Base-by-base conservation (phyloP, 1,140 invertebrate species). In the Leptonema lineaticorne region DNA sequence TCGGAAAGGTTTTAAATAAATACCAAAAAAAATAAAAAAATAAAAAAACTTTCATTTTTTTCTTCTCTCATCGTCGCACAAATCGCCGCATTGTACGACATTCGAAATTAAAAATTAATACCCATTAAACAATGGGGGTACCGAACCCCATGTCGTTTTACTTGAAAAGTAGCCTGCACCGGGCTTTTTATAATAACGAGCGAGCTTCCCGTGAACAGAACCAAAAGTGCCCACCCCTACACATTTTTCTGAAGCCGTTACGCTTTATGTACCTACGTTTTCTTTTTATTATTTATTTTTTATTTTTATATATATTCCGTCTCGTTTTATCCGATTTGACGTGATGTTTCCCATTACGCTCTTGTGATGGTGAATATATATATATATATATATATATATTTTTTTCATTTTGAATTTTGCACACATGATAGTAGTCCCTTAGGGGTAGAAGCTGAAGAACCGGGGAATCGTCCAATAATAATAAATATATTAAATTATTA, bases 51-150 rank as follows among this genome's bases (percentile, higher is more conserved):
- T n/a, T n/a, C n/a, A n/a, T n/a, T n/a, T n/a, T n/a, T n/a, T n/a
- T n/a, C n/a, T n/a, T n/a, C n/a, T n/a, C n/a, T n/a, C n/a, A n/a
- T n/a, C 29, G 7, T 1, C 62, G 41, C 50, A 53, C 41, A 64
- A 64, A 64, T 64, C 45, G 45, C 20, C 14, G 9, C 62, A 50
- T 50, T 50, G 65, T 48, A 37, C 65, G 56, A 28, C 56, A 67
- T 60, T 63, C 53, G 69, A 58, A 62, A 70, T 70, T 70, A 67
- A 70, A 70, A 63, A 67, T 70, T 70, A 70, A 70, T 64, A 50
- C 69, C 45, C 53, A 57, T 67, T 70, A 70, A 67, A 70, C 69
- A 70, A 70, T 70, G 29, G 65, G 5, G 22, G 50, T 26, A 18
- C 37, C 28, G 50, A 8, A 9, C 50, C 50, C 18, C 24, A 24